These are phyloP conservation scores for Streblospio benedicti DNA, from an alignment of 1,140 invertebrate species.

Conservation along the genomic window DNA sequence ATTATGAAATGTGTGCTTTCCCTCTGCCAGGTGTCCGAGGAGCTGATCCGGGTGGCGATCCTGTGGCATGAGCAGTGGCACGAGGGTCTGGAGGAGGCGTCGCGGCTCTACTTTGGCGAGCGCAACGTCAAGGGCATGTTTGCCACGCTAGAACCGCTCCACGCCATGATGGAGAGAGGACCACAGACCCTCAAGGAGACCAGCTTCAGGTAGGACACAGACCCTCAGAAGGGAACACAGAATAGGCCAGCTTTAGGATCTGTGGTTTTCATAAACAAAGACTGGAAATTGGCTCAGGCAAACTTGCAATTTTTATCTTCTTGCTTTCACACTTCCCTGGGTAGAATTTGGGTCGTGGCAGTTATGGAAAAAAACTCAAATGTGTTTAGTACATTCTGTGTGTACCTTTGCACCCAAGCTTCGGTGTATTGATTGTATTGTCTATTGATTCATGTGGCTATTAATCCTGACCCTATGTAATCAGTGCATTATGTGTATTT, in stretches of 20 bases:
- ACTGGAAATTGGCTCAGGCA: too few relatives aligned
- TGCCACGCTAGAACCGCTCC: conserved; percentile 84
- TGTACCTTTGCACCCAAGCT: too few relatives aligned
- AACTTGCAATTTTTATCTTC: too few relatives aligned
- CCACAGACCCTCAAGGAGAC: conserved; percentile 94
- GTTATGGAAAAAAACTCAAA: too few relatives aligned
- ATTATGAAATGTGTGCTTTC: too few relatives aligned
- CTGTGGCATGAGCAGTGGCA: conserved; percentile 99
- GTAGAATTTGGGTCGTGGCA: too few relatives aligned
- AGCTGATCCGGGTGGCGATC: conserved; percentile 94
- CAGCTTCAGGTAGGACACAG: conserved; percentile 87
- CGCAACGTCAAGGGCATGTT: conserved; percentile 83
- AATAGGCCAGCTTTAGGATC: not conserved
- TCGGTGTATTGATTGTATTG: too few relatives aligned
- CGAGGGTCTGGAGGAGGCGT: conserved; percentile 95
- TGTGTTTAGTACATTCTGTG: too few relatives aligned
- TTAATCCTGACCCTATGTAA: too few relatives aligned
- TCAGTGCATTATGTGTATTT: too few relatives aligned
- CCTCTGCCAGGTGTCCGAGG: conserved; percentile 88
- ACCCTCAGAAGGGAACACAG: not conserved
- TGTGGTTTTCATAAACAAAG: not conserved
- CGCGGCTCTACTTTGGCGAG: conserved; percentile 90
- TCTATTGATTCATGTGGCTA: too few relatives aligned
- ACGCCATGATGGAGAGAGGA: conserved; percentile 84
- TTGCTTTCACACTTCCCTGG: too few relatives aligned